Conservation (phyloP, 2,888 invertebrate genomes). For the Phasia obesa region DNA sequence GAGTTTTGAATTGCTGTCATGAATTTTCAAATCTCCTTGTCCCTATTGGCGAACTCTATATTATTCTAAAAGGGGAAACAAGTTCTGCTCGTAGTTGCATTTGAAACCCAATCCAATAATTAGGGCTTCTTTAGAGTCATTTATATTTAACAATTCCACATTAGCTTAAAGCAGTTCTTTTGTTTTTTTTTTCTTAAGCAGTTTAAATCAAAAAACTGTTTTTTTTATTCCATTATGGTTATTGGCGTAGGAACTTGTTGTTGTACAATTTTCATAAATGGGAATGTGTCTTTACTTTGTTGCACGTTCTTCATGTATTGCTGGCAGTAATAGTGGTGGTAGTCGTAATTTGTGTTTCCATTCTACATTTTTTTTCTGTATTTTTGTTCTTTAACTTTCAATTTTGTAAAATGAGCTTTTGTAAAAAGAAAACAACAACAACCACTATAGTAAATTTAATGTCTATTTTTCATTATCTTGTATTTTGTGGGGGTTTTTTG, state of each 20-base stretch:
- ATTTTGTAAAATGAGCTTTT: slow-evolving; percentile 61
- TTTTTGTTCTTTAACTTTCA: slow-evolving; percentile 60
- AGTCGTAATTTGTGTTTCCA: slow-evolving; percentile 49
- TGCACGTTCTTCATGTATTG: slow-evolving; percentile 70
- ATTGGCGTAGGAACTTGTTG: slow-evolving; percentile 48
- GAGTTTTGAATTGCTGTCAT: too few relatives aligned
- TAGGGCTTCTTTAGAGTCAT: slow-evolving; percentile 8
- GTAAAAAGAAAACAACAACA: slow-evolving; percentile 5
- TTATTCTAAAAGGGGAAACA: too few relatives aligned
- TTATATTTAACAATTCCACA: neutral
- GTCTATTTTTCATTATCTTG: slow-evolving; percentile 21
- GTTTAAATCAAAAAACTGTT: slow-evolving; percentile 40
- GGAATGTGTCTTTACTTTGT: slow-evolving; percentile 65
- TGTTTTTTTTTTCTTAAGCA: neutral
- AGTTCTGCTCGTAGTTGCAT: too few relatives aligned
- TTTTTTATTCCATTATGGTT: slow-evolving; percentile 22
- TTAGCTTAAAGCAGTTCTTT: neutral
- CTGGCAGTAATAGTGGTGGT: slow-evolving; percentile 24
- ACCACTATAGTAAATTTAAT: slow-evolving; percentile 32
- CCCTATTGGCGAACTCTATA: too few relatives aligned
- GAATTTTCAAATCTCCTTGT: too few relatives aligned
- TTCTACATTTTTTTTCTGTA: slow-evolving; percentile 31
- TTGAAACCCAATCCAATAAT: neutral
- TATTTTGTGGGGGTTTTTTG: slow-evolving; percentile 39
- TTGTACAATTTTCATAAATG: slow-evolving; percentile 30